Evolutionary conservation across 2,113 vertebrate species (phyloP).

Genomic region (Lepisosteus oculatus): DNA sequence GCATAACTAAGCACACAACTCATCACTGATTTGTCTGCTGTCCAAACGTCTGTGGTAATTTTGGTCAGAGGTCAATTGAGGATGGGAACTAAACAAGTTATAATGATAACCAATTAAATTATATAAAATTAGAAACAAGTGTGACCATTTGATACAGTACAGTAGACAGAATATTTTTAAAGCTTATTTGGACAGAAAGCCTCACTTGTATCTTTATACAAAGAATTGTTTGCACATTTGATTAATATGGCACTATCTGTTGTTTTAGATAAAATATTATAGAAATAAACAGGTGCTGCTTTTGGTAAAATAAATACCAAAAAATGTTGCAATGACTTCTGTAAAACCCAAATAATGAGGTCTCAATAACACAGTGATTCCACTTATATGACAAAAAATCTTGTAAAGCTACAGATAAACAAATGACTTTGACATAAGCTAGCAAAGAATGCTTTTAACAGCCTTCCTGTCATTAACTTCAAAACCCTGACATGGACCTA

Average conservation of each 20-base stretch:
- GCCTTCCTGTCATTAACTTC: constrained; percentile 33
- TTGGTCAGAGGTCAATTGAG: background rate
- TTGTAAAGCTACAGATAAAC: constrained; percentile 19
- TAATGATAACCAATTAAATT: background rate
- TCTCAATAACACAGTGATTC: background rate
- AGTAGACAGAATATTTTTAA: too few species aligned
- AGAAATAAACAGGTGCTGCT: too few species aligned
- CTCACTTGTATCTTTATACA: too few species aligned
- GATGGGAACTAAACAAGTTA: constrained; percentile 16
- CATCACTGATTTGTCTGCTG: background rate
- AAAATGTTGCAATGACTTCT: background rate
- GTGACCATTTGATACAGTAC: background rate
- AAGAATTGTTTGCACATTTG: too few species aligned
- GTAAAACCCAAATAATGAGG: background rate
- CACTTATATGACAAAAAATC: constrained; percentile 19
- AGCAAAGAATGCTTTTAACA: constrained; percentile 35
- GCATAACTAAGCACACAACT: background rate
- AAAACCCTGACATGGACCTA: constrained; percentile 49
- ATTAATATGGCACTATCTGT: too few species aligned
- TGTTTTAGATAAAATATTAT: too few species aligned
- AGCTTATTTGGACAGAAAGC: too few species aligned
- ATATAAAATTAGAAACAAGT: background rate
- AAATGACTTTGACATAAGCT: constrained; percentile 29
- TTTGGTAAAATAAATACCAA: too few species aligned
- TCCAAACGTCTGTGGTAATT: background rate